Conservation (phyloP, 1,140 invertebrate genomes). For the Lineus longissimus region DNA sequence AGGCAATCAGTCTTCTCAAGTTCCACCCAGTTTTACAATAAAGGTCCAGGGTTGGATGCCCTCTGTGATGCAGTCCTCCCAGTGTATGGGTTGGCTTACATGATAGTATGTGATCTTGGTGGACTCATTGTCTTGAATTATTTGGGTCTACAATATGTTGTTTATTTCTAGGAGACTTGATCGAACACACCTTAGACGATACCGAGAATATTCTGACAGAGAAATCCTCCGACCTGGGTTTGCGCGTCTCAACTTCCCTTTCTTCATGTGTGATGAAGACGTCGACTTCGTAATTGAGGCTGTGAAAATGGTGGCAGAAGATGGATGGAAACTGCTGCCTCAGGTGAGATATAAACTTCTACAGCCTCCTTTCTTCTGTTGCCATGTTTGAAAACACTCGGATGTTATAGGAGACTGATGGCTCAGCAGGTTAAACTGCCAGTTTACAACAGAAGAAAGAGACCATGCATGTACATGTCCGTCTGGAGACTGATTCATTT, state of each 20-base stretch:
- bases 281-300: constrained; percentile 77
- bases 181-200: constrained; percentile 60
- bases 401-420: neutral
- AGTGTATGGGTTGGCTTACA: too few relatives aligned
- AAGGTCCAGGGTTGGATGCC: too few relatives aligned
- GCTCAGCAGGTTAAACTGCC: neutral
- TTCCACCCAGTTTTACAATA: too few relatives aligned
- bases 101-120: too few relatives aligned
- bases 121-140: too few relatives aligned
- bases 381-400: neutral
- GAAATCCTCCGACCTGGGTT: constrained; percentile 81
- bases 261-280: constrained; percentile 75
- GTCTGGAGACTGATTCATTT: too few relatives aligned
- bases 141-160: constrained; percentile 13
- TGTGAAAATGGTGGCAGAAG: constrained; percentile 78
- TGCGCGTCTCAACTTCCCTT: constrained; percentile 78
- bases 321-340: constrained; percentile 85
- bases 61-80: too few relatives aligned
- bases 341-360: constrained; percentile 44
- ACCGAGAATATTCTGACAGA: constrained; percentile 62
- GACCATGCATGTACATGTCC: neutral
- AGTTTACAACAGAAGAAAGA: neutral
- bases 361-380: too few relatives aligned
- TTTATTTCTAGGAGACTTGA: constrained; percentile 57
- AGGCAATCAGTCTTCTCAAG: too few relatives aligned